Evolutionary conservation across 2,113 vertebrate species (phyloP), one percentile per base, ranked within the genome.

Genomic region (Vicugna pacos): DNA sequence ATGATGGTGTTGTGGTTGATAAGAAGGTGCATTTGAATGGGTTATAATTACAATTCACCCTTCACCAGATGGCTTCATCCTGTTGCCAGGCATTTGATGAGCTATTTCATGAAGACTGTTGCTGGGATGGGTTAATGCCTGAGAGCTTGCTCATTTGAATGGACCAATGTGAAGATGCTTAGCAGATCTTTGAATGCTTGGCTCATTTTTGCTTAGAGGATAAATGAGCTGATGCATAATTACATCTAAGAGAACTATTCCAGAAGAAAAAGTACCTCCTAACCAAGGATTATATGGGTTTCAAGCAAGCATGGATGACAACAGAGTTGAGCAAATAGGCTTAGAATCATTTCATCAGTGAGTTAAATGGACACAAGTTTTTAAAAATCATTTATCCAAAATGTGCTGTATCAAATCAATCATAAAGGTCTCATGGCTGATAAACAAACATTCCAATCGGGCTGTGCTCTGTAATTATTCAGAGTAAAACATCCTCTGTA

Each of bases 81-180:
- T 30, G 35, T 90, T 95, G 93, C 96, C 96, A 97, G 60, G 76
- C 91, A 88, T 91, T 89, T 97, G 89, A 97, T 95, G 92, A 97
- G 83, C 80, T 89, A 24, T 87, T 94, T 97, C 69, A 67, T 26
- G 69, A 93, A 92, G 46, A 80, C 20, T 70, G 24, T 73, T 64
- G 10, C 81, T 35, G 42, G 16, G 77, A 70, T 72, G 93, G 58
- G 82, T 86, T 83, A 82, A 90, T 58, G 91, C n/a, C 83, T 89
- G 65, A 82, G 79, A 96, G 60, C 82, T 52, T 54, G 56, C 10
- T 22, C 85, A 56, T 94, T 83, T 97, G 93, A 94, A 89, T 76
- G 69, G 83, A 89, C 67, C 30, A 52, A 52, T n/a, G 20, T 42
- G 72, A 94, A 97, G 77, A 65, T 82, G 10, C 58, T 94, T 75